Conservation (phyloP, 2,797 vertebrate species). For the Garrulus glandarius region DNA sequence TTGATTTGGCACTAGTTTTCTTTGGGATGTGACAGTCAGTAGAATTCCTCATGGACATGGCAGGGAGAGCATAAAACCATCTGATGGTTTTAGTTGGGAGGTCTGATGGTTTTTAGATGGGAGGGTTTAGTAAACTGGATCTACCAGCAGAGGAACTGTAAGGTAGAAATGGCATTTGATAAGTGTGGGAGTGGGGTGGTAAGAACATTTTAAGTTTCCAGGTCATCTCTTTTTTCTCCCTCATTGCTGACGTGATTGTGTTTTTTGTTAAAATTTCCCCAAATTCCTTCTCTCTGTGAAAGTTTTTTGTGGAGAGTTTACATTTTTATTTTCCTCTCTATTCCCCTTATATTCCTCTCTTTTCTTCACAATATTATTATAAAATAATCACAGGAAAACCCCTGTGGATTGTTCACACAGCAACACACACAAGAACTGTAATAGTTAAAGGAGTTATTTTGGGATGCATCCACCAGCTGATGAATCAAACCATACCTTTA, state of each 20-base stretch:
- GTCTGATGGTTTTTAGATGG: no score
- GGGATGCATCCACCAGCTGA: background rate
- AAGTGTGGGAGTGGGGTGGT: accelerated
- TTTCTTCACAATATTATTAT: background rate
- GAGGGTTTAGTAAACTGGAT: background rate
- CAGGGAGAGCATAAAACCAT: background rate
- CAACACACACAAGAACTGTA: background rate
- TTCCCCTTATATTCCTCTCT: background rate
- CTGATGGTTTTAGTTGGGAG: background rate
- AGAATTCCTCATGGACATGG: background rate
- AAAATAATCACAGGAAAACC: background rate
- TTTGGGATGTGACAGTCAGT: background rate
- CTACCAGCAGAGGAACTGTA: background rate
- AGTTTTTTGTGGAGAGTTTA: background rate
- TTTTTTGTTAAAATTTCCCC: background rate
- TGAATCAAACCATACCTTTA: background rate
- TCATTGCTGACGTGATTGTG: background rate
- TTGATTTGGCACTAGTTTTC: background rate
- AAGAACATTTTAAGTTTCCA: background rate
- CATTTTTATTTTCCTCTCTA: background rate
- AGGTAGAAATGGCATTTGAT: background rate
- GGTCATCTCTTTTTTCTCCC: background rate
- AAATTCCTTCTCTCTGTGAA: background rate
- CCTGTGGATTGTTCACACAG: background rate
- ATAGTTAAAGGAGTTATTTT: background rate